Evolutionary conservation across 2,888 invertebrate species (phyloP).

Genomic region (Tetragonula carbonaria): DNA sequence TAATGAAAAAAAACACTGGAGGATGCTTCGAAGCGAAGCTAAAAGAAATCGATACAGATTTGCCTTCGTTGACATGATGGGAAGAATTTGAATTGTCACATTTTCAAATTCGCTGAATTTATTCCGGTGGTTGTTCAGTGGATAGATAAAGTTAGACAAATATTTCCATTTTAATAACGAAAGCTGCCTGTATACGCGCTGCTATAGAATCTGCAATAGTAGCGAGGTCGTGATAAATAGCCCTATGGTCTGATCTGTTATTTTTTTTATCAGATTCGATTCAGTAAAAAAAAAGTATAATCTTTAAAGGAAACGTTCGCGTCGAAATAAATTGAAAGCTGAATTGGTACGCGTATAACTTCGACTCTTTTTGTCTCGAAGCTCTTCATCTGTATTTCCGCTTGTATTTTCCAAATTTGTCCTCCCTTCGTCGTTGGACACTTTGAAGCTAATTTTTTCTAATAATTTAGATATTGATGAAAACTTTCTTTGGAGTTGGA

Average conservation of each 20-base stretch:
- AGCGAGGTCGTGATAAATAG: conserved; percentile 10
- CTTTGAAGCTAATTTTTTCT: not conserved
- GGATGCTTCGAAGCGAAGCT: not conserved
- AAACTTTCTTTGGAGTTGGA: not conserved
- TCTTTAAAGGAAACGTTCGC: not conserved
- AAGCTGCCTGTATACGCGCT: conserved; percentile 7
- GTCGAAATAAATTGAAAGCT: not conserved
- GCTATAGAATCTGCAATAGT: conserved; percentile 8
- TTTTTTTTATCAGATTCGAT: conserved; percentile 2
- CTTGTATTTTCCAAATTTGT: conserved; percentile 12
- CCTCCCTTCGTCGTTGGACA: not conserved
- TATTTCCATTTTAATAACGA: conserved; percentile 32
- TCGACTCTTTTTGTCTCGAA: conserved; percentile 7
- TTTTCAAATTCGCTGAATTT: conserved; percentile 21
- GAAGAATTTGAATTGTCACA: not conserved
- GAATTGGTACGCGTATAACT: conserved; percentile 3
- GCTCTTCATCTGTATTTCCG: conserved; percentile 41
- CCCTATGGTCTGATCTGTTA: not conserved
- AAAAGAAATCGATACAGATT: conserved; percentile 7
- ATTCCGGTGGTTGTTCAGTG: not conserved
- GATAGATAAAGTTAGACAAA: conserved; percentile 20
- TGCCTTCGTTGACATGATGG: too few relatives aligned
- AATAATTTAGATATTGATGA: not conserved
- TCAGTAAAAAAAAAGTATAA: conserved; percentile 1
- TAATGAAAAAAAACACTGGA: not conserved